phyloP scores from a whole-genome alignment of 2,113 vertebrate species.

The Grammomys surdaster region DNA sequence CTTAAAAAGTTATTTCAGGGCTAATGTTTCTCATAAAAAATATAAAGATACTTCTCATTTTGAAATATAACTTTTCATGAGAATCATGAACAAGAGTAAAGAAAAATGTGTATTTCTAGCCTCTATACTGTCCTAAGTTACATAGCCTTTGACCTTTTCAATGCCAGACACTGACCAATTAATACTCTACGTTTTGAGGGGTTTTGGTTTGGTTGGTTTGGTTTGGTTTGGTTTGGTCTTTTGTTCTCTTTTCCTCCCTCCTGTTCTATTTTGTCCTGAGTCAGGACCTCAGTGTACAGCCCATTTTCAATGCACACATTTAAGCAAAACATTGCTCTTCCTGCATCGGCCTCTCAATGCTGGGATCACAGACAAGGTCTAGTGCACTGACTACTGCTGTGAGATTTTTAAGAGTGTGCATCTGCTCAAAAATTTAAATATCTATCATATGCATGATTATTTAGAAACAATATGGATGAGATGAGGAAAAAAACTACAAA shows the following conservation, averaged over 20 bases:
- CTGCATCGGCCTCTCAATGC: neutral
- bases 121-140: neutral
- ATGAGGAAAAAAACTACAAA: neutral
- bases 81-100: neutral
- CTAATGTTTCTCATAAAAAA: neutral
- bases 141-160: neutral
- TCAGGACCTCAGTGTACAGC: neutral
- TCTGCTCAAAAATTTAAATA: neutral
- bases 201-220: neutral
- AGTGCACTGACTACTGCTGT: neutral
- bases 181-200: neutral
- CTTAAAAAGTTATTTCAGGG: neutral
- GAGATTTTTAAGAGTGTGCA: neutral
- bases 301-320: neutral
- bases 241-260: neutral
- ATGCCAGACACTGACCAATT: neutral
- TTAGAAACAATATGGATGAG: neutral
- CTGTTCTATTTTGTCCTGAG: neutral
- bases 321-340: neutral
- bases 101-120: neutral
- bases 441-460: neutral
- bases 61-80: neutral
- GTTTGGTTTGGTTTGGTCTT: too few species aligned
- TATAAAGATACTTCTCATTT: neutral
- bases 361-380: neutral